Percentiles rank a stretch among this genome's conserved stretches.
Conservation (phyloP, 1,140 invertebrate species). For the Tetragonula clypearis region DNA sequence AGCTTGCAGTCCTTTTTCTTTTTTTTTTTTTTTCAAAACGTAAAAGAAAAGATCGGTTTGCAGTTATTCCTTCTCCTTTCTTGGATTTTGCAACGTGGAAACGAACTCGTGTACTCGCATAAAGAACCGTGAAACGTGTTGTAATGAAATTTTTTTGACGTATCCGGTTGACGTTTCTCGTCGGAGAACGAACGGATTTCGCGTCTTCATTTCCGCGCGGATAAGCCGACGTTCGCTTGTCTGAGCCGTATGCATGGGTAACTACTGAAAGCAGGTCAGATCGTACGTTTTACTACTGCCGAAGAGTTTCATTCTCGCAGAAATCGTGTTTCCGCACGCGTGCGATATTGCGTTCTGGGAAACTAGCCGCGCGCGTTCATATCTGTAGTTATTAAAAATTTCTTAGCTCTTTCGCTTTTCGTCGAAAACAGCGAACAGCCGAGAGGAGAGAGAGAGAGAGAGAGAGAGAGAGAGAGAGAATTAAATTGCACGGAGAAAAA, state of each 20-base stretch:
- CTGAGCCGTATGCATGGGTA: slow-evolving; percentile 1
- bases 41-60: too few species aligned
- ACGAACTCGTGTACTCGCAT: not conserved
- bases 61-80: not conserved
- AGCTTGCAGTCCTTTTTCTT: too few species aligned
- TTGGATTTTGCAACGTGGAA: not conserved
- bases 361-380: not conserved
- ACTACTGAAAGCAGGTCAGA: slow-evolving; percentile 29
- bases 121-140: not conserved
- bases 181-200: not conserved
- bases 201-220: not conserved
- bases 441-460: not conserved
- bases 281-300: slow-evolving; percentile 29
- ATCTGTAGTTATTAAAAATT: slow-evolving; percentile 16
- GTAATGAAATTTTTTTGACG: not conserved
- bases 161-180: not conserved
- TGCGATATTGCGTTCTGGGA: slow-evolving; percentile 22
- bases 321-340: not conserved
- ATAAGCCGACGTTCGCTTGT: slow-evolving; percentile 13
- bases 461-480: too few species aligned
- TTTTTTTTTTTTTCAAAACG: too few species aligned
- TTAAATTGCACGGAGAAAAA: not conserved
- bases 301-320: slow-evolving; percentile 26
- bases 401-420: not conserved
- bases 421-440: not conserved